Evolutionary conservation across 30 jellyfish, hydroid and myxozoan species (phyloP), one percentile per base, ranked within the genome.

Genomic region (Rhopilema esculentum): DNA sequence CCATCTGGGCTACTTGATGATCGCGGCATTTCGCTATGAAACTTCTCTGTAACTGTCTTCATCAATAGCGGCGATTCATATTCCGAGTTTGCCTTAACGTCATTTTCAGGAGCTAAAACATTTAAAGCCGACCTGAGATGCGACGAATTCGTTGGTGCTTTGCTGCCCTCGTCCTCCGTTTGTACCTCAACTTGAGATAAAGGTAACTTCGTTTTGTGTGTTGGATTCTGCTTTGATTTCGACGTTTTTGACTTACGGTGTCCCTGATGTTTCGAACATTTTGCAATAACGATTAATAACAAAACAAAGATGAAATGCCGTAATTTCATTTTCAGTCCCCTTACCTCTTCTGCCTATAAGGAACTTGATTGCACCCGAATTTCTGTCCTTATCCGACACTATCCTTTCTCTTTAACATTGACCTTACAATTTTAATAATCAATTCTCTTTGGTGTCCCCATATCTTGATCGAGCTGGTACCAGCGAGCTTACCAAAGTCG

Each of bases 101-200:
- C 95, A 53, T 49, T 75, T 27, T 89, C 98, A 8, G 98, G 98
- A 16, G 98, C 98, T 22, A 93, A 83, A 28, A 86, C 98, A 69
- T 86, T 91, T 28, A 93, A 69, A 8, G 98, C 98, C 33, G 97
- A 79, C 30, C 86, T 69, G 51, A 93, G 89, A 78, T 93, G 93
- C 31, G 94, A 70, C 9, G 93, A 50, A 77, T 84, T 84, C 40
- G 73, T 79, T 12, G 93, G 93, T 29, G 19, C 72, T 49, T 53
- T 0, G 1, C 62, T 22, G 49, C 72, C 26, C 65, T 63, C 73
- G 15, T 66, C 49, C 63, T 83, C 91, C 1, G 91, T 83, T 52
- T 83, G 91, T 48, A 83, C 52, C 26, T 83, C 91, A 22, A 69
- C 85, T 50, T 69, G 91, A 20, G 84, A 71, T 28, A 71, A 71